Evolutionary conservation across 2,888 invertebrate genomes (phyloP).

Genomic region (Lithophane ornitopus): DNA sequence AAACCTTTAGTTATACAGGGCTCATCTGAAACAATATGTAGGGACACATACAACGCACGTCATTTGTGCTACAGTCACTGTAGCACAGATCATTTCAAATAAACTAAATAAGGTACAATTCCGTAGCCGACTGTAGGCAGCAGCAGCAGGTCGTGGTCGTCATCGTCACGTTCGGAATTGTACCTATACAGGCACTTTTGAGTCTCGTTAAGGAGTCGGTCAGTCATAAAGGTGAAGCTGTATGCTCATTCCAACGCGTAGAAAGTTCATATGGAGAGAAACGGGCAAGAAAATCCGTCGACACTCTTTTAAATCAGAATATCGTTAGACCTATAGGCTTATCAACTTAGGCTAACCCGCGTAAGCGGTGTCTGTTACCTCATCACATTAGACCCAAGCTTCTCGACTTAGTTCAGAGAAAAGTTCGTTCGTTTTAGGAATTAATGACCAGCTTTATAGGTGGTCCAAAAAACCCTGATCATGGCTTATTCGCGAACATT

Average conservation of each 20-base stretch:
- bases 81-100: no score
- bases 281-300: not conserved
- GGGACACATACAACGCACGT: not conserved
- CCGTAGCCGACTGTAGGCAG: no score
- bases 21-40: conserved; percentile 31
- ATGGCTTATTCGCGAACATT: no score
- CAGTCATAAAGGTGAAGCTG: not conserved
- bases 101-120: no score
- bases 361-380: no score
- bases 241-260: not conserved
- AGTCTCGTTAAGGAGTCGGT: not conserved
- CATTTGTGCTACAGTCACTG: no score
- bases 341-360: not conserved
- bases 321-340: not conserved
- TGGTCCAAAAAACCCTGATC: not conserved
- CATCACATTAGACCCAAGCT: not conserved
- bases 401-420: not conserved
- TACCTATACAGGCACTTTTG: not conserved
- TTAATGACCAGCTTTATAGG: not conserved
- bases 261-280: not conserved
- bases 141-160: no score
- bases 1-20: conserved; percentile 31
- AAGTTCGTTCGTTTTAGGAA: not conserved
- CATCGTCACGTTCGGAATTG: no score
- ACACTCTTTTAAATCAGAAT: not conserved